Conservation (phyloP, 2,888 invertebrate genomes). For the Venustoraphidia nigricollis region DNA sequence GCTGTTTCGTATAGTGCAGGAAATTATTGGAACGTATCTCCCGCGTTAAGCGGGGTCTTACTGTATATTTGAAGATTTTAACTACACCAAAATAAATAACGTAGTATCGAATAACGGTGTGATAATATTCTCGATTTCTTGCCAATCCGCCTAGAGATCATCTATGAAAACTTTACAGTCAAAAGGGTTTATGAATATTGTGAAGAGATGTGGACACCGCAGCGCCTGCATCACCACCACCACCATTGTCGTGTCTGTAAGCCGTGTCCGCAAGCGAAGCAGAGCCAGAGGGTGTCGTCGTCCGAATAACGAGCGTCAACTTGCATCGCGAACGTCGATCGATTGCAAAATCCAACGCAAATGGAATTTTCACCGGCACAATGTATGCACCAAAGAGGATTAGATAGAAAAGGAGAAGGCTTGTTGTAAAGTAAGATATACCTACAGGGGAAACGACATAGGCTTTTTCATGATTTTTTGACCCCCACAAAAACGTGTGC, state of each 20-base stretch:
- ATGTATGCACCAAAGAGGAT: neutral
- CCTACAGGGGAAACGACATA: too few species aligned
- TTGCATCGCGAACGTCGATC: constrained; percentile 16
- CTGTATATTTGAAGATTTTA: too few species aligned
- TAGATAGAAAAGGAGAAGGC: neutral
- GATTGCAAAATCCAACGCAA: constrained; percentile 1
- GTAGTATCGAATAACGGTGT: too few species aligned
- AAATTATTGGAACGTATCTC: too few species aligned
- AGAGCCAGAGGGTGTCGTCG: constrained; percentile 24
- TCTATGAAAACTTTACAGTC: constrained; percentile 9
- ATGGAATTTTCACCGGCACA: neutral
- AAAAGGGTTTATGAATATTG: neutral
- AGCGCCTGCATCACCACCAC: constrained; percentile 9
- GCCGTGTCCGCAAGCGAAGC: constrained; percentile 8
- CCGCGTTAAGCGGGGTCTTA: too few species aligned
- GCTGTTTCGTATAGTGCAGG: too few species aligned
- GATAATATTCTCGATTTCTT: too few species aligned
- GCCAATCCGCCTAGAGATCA: constrained; percentile 3
- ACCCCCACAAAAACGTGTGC: too few species aligned
- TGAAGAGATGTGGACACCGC: constrained; percentile 5
- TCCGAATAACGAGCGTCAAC: constrained; percentile 26
- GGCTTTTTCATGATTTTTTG: too few species aligned
- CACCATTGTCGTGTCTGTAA: neutral
- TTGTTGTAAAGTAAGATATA: too few species aligned
- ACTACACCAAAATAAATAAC: too few species aligned